Evolutionary conservation across 2,797 vertebrate genomes (phyloP), one percentile per base, ranked within the genome.

Genomic region (Mycteria americana): DNA sequence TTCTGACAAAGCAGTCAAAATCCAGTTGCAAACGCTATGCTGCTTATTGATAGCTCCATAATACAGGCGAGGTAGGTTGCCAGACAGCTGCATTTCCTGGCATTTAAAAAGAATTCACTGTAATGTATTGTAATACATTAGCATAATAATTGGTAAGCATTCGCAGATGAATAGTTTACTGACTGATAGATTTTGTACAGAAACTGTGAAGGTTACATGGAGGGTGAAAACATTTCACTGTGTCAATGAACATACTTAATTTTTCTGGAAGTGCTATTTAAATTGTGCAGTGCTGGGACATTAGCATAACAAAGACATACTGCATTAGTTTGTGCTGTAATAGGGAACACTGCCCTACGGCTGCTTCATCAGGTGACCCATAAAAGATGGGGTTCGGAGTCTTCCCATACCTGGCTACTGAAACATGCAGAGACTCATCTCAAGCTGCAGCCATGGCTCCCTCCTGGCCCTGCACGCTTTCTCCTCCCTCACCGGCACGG

Each of bases 121-220:
- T 98, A 98, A 98, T 98, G 98, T 98, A 98, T 97, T 96, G 97
- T 97, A 97, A 98, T 94, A 73, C 97, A 99, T 99, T 99, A 99
- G 98, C 98, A 99, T 99, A 98, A 99, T 98, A 98, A 98, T 98
- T 98, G 98, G 97, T 98, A 98, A 98, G 97, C 97, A 98, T 98
- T 97, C 98, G 96, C 98, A 98, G 98, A 98, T 98, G 98, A 99
- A 98, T 98, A 98, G 98, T 98, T 99, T 98, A 98, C 98, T 96
- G 97, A 98, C 98, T 98, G 97, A 99, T 98, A 98, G 98, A 98
- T 98, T 99, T 98, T 98, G 98, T 98, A 98, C 96, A 98, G 98
- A 98, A 98, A 97, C 97, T 98, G 97, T 97, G 98, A 98, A 98
- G 98, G 98, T 99, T 98, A 98, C 95, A 35, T 74, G 95, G 98